These are phyloP conservation scores for Guaruba guarouba DNA, from an alignment of 2,113 vertebrate genomes.

Conservation along the genomic window DNA sequence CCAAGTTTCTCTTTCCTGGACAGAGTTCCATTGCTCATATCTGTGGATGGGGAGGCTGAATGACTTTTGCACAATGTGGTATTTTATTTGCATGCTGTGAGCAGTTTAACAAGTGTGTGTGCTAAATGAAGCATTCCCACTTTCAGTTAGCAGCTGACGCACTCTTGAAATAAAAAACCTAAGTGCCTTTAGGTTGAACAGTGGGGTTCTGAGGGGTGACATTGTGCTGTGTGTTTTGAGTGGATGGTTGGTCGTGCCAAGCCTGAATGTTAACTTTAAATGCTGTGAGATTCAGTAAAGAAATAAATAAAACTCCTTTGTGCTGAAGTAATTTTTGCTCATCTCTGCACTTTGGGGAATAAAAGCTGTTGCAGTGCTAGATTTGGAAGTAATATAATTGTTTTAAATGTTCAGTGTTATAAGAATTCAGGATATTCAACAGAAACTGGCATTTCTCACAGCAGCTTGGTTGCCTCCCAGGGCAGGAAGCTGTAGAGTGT, in stretches of 20 bases:
- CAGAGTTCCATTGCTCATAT: background rate
- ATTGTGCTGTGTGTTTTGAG: background rate
- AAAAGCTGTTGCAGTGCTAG: background rate
- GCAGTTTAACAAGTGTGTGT: conserved; percentile 33
- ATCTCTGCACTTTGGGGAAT: background rate
- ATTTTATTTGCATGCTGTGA: conserved; percentile 56
- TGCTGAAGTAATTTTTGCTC: conserved; percentile 1
- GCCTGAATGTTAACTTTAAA: background rate
- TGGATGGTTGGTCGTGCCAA: background rate
- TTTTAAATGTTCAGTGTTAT: background rate
- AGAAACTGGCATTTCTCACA: background rate
- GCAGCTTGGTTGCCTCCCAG: conserved; percentile 37
- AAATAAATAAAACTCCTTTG: background rate
- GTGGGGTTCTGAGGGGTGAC: conserved; percentile 23
- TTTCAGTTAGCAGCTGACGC: background rate
- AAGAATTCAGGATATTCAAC: background rate
- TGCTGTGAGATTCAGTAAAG: background rate
- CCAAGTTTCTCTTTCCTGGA: conserved; percentile 55
- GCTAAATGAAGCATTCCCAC: conserved; percentile 55
- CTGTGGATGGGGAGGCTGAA: background rate
- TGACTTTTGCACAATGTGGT: conserved; percentile 35
- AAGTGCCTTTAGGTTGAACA: conserved; percentile 18
- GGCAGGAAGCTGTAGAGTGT: conserved; percentile 32
- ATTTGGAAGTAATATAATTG: background rate
- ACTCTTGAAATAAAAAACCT: background rate